A percentile compares a stretch with the other conserved stretches of the same genome.
Conservation (phyloP, 1,140 invertebrate genomes). For the Nasonia giraulti region DNA sequence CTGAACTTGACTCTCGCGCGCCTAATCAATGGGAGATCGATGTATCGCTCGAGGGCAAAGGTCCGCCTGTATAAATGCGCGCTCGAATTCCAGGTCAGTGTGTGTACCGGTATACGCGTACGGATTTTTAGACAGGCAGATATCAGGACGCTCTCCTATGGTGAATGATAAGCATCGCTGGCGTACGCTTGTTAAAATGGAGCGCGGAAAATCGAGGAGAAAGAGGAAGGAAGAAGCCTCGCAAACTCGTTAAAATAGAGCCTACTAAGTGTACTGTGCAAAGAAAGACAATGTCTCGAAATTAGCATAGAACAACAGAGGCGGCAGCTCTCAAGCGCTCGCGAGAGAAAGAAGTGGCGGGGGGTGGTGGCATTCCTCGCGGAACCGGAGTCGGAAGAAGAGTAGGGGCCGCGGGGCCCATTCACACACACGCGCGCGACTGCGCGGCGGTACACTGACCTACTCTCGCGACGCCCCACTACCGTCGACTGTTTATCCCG, state of each 20-base stretch:
- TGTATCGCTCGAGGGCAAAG: background rate
- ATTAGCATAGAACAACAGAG: conserved; percentile 42
- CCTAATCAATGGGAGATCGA: conserved; percentile 18
- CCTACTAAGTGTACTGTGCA: conserved; percentile 50
- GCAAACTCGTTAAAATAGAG: background rate
- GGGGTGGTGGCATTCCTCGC: conserved; percentile 63
- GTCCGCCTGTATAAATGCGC: background rate
- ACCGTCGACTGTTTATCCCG: conserved; percentile 43
- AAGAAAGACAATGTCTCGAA: conserved; percentile 49
- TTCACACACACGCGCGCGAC: conserved; percentile 47
- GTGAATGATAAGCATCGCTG: background rate
- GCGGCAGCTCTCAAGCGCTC: too few species aligned
- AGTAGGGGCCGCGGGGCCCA: conserved; percentile 37
- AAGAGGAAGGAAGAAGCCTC: conserved; percentile 40
- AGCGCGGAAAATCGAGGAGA: conserved; percentile 1
- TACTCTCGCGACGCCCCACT: conserved; percentile 63
- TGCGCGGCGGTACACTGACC: conserved; percentile 75
- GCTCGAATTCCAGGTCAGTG: background rate
- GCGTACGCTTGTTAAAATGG: conserved; percentile 40
- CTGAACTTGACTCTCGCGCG: background rate
- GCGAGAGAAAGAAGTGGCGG: conserved; percentile 50
- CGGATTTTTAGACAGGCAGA: too few species aligned
- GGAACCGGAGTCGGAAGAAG: conserved; percentile 71
- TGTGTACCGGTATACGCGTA: background rate
- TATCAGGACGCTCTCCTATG: too few species aligned